Evolutionary conservation across 2,113 vertebrate species (phyloP).

Genomic region (Tetrao urogallus): DNA sequence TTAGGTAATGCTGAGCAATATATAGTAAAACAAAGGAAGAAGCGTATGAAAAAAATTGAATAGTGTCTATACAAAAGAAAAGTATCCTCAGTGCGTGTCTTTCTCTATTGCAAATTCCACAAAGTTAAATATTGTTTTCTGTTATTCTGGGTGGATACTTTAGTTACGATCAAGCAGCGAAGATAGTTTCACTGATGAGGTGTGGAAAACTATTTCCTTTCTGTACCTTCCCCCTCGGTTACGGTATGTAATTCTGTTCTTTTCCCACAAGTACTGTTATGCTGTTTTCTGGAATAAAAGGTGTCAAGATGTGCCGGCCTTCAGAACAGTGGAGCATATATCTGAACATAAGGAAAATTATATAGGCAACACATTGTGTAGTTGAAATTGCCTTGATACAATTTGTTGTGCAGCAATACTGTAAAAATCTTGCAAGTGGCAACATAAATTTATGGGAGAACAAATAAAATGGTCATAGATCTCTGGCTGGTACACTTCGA

Average conservation of each 20-base stretch:
- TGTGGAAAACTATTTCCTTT: background rate
- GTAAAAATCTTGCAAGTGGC: background rate
- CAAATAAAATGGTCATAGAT: background rate
- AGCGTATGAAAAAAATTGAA: background rate
- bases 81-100: background rate
- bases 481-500: background rate
- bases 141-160: background rate
- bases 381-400: background rate
- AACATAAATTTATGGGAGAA: background rate
- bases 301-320: background rate
- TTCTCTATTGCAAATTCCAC: background rate
- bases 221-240: background rate
- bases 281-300: background rate
- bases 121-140: background rate
- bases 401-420: background rate
- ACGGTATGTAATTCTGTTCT: background rate
- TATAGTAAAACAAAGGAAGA: background rate
- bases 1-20: background rate
- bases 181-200: background rate
- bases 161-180: fast-evolving
- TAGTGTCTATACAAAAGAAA: background rate
- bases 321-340: background rate
- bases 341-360: background rate
- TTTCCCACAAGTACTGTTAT: background rate
- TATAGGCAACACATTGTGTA: background rate